phyloP scores from a whole-genome alignment of 2,797 vertebrate genomes.

The Threskiornis aethiopicus region DNA sequence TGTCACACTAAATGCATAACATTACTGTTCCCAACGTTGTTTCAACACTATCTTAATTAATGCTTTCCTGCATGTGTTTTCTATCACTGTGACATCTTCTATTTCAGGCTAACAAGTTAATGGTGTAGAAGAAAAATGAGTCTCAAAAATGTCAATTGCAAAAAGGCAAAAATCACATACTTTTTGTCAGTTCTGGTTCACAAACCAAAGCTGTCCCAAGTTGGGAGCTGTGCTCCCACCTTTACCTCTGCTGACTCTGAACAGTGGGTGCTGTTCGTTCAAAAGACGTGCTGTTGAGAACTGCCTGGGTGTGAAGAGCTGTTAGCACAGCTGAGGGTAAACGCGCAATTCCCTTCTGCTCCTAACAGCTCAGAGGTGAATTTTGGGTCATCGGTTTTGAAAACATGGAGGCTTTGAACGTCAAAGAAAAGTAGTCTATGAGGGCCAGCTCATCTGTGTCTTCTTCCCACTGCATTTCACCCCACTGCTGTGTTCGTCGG shows the following conservation, averaged over 20 bases:
- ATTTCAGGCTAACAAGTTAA: neutral
- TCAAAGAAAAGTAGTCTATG: neutral
- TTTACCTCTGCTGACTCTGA: neutral
- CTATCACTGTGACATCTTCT: neutral
- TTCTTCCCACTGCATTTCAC: neutral
- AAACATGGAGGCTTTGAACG: neutral
- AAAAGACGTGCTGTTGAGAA: neutral
- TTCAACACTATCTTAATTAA: neutral
- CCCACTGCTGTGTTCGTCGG: fast-evolving
- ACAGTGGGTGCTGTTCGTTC: neutral
- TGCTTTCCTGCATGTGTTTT: neutral
- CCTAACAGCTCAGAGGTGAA: fast-evolving
- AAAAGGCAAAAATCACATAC: neutral
- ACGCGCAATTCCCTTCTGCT: neutral
- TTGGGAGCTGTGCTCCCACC: neutral
- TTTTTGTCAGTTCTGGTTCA: neutral
- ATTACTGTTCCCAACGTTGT: neutral
- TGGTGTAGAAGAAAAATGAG: neutral
- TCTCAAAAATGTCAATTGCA: neutral
- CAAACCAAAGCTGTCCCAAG: neutral
- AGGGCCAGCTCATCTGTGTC: neutral
- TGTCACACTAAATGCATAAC: neutral
- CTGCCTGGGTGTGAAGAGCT: neutral
- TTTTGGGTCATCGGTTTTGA: neutral
- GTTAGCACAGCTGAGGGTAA: neutral